Percentiles rank a stretch among this genome's conserved stretches.
Evolutionary conservation across 2,888 invertebrate genomes (phyloP).

Genomic region (Drosophila paramelanica): DNA sequence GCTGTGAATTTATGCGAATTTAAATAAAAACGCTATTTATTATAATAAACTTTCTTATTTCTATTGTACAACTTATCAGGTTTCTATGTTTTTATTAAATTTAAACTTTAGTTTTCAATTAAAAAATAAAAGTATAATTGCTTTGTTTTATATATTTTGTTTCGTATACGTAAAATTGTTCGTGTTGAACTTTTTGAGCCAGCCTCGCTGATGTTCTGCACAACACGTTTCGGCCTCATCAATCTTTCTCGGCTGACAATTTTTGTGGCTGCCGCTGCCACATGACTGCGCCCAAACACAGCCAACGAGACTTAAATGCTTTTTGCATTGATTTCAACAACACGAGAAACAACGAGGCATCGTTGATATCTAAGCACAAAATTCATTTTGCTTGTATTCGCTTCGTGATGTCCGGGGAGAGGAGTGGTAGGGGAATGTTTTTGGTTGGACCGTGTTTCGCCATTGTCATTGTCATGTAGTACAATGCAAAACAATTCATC

Average conservation of each 20-base stretch:
- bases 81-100: no score
- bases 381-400: conserved; percentile 56
- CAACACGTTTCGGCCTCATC: conserved; percentile 54
- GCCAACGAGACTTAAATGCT: conserved; percentile 49
- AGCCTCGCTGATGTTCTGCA: conserved; percentile 22
- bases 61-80: no score
- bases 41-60: no score
- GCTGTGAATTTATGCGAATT: no score
- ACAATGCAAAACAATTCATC: conserved; percentile 59
- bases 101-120: no score
- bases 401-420: conserved; percentile 10
- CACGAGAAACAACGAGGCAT: conserved; percentile 22
- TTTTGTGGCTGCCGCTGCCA: conserved; percentile 62
- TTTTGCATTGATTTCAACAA: conserved; percentile 55
- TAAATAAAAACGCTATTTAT: no score
- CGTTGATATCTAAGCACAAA: conserved; percentile 52
- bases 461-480: conserved; percentile 63
- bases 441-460: conserved; percentile 16
- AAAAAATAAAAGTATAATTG: no score
- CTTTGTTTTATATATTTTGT: no score
- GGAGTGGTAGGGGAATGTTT: not conserved
- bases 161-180: not conserved
- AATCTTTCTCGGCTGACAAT: conserved; percentile 65
- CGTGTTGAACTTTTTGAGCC: not conserved
- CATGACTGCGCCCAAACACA: conserved; percentile 58